A percentile compares a stretch with the other conserved stretches of the same genome.
phyloP scores from a whole-genome alignment of 2,888 invertebrate genomes.

The Ellobium chinense region DNA sequence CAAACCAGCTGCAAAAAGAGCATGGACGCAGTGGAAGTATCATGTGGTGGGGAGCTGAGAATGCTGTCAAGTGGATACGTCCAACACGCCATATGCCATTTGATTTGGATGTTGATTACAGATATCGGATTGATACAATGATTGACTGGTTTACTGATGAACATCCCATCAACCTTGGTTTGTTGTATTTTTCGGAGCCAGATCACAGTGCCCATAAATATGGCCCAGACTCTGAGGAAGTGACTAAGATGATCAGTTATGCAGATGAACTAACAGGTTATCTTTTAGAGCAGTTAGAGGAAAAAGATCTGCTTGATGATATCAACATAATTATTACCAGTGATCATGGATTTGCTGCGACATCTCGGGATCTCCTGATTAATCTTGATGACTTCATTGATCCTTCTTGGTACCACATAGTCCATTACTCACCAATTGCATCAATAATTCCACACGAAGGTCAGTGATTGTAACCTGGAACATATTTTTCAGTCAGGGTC shows the following conservation, averaged over 20 bases:
- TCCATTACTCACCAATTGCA: conserved; percentile 82
- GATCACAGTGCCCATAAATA: conserved; percentile 83
- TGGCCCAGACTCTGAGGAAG: conserved; percentile 78
- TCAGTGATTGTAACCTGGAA: conserved; percentile 46
- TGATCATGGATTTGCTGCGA: conserved; percentile 86
- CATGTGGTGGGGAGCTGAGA: conserved; percentile 86
- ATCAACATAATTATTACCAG: conserved; percentile 86
- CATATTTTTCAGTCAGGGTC: too few species aligned
- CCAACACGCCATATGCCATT: conserved; percentile 59
- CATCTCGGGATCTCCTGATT: conserved; percentile 72
- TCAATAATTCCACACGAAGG: conserved; percentile 82
- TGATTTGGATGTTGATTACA: conserved; percentile 63
- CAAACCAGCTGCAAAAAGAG: conserved; percentile 81
- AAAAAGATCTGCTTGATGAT: conserved; percentile 80
- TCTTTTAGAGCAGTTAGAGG: conserved; percentile 80
- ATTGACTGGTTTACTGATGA: conserved; percentile 72
- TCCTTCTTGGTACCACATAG: conserved; percentile 64
- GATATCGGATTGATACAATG: conserved; percentile 66
- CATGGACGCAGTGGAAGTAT: conserved; percentile 83
- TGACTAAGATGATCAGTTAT: conserved; percentile 81
- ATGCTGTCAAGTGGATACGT: conserved; percentile 67
- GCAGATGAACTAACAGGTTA: conserved; percentile 79
- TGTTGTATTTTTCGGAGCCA: conserved; percentile 86
- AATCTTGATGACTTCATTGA: conserved; percentile 64
- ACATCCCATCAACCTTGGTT: conserved; percentile 85